phyloP scores from a whole-genome alignment of 2,113 vertebrate genomes.

The Arizona elegans region DNA sequence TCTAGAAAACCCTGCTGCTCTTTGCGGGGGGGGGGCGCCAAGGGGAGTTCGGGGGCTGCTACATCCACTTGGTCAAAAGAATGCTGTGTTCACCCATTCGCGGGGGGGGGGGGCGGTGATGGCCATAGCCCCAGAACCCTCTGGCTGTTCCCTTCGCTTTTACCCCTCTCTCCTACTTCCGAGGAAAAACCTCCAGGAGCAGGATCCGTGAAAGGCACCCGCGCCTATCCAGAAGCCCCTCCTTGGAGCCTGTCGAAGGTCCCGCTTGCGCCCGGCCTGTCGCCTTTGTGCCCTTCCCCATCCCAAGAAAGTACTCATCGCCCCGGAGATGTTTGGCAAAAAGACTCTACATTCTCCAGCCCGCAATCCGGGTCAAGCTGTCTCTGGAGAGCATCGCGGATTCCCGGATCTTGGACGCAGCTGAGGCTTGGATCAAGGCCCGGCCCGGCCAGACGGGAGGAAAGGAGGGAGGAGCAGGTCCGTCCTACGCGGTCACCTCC shows the following conservation, averaged over 20 bases:
- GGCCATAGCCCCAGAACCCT: not conserved
- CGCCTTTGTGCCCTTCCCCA: not conserved
- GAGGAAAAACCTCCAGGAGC: not conserved
- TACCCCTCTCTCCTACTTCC: not conserved
- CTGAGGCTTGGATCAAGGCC: not conserved
- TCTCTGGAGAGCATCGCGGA: not conserved
- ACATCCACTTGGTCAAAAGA: fast-evolving
- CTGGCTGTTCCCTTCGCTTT: not conserved
- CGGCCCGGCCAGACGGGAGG: not conserved
- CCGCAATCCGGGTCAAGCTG: not conserved
- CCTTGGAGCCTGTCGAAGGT: too few species aligned
- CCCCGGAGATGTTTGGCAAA: not conserved
- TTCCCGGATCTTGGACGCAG: not conserved
- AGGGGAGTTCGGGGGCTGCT: too few species aligned
- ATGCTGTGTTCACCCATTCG: not conserved
- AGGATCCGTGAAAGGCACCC: fast-evolving
- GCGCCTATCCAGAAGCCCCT: not conserved
- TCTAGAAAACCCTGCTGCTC: too few species aligned
- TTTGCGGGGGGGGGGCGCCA: too few species aligned
- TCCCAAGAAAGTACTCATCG: not conserved
- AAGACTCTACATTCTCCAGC: not conserved
- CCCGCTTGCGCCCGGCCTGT: not conserved
- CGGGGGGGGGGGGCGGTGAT: too few species aligned
- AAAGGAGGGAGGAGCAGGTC: too few species aligned
- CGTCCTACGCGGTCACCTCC: constrained; percentile 70